These are phyloP conservation scores for Drosophila putrida DNA, from an alignment of 2,888 invertebrate species.

Conservation along the genomic window DNA sequence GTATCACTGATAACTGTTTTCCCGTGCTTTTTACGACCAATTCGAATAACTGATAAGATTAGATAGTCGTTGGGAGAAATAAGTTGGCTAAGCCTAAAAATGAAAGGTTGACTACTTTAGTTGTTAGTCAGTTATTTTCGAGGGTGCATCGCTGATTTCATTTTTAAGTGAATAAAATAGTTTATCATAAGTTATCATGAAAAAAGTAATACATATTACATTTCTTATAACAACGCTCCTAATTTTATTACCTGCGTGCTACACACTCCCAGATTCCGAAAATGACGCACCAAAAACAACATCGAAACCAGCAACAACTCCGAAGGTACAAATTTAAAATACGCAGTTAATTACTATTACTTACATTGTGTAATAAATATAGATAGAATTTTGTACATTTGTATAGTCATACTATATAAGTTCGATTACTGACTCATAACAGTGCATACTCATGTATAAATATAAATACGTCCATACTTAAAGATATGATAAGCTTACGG, in stretches of 20 bases:
- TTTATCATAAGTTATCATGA: constrained; percentile 29
- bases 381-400: not conserved
- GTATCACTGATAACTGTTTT: constrained; percentile 12
- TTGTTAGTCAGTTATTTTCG: constrained; percentile 43
- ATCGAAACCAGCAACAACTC: not conserved
- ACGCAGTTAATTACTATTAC: not conserved
- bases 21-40: constrained; percentile 13
- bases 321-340: constrained; percentile 27
- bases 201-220: not conserved
- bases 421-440: constrained; percentile 22
- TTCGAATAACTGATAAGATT: constrained; percentile 47
- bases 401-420: not conserved
- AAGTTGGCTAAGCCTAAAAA: constrained; percentile 27
- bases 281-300: constrained; percentile 15
- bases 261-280: constrained; percentile 7
- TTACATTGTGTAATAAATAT: constrained; percentile 2
- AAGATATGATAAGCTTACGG: constrained; percentile 27
- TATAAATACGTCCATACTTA: constrained; percentile 11
- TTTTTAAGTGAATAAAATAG: not conserved
- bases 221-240: constrained; percentile 23
- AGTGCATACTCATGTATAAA: not conserved
- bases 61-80: constrained; percentile 41
- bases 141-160: constrained; percentile 7
- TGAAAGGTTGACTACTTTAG: constrained; percentile 20
- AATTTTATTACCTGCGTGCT: constrained; percentile 8